A percentile compares a stretch with the other conserved stretches of the same genome.
Conservation (phyloP, 2,113 vertebrate species). For the Phylloscopus trochilus region DNA sequence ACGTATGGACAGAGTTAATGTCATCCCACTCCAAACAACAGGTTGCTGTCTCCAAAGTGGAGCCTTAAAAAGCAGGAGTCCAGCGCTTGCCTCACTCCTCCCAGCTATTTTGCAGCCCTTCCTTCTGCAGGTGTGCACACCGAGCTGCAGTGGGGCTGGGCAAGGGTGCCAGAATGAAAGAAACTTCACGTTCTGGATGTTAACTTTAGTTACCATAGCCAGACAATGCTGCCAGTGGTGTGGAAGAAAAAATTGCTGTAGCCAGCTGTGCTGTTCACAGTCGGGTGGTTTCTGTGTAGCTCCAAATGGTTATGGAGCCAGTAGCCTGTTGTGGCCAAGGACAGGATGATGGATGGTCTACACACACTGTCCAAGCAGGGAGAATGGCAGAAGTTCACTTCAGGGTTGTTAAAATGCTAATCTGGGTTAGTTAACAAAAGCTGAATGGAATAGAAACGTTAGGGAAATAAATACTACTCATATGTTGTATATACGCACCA, state of each 20-base stretch:
- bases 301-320: constrained; percentile 77
- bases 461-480: constrained; percentile 54
- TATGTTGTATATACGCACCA: not conserved
- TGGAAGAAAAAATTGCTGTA: constrained; percentile 77
- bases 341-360: constrained; percentile 84
- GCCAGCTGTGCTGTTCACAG: constrained; percentile 88
- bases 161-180: constrained; percentile 65
- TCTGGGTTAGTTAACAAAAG: constrained; percentile 78
- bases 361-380: constrained; percentile 71
- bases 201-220: constrained; percentile 82
- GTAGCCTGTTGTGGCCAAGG: constrained; percentile 82
- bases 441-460: constrained; percentile 63
- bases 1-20: not conserved
- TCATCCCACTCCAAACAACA: not conserved
- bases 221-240: constrained; percentile 82
- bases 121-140: constrained; percentile 68
- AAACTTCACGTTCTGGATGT: constrained; percentile 77
- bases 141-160: constrained; percentile 50
- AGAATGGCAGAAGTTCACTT: constrained; percentile 83
- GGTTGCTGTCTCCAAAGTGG: not conserved
- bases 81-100: not conserved
- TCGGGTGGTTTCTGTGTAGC: constrained; percentile 74
- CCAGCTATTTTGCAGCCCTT: not conserved
- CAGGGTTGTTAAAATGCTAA: constrained; percentile 86
- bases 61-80: not conserved